These are phyloP conservation scores for Tenthredo distinguenda DNA, from an alignment of 2,888 invertebrate genomes.

Conservation along the genomic window DNA sequence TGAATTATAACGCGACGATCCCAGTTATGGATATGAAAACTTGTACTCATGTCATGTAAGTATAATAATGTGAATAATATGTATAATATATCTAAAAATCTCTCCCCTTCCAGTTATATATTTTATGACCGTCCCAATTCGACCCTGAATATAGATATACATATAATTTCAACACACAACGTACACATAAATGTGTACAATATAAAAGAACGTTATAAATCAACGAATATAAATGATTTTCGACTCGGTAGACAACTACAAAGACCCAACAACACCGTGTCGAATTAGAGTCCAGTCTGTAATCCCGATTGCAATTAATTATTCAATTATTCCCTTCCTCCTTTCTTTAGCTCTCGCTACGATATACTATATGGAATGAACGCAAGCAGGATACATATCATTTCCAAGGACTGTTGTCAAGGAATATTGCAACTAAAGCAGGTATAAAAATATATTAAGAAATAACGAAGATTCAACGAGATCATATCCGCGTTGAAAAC, in stretches of 20 bases:
- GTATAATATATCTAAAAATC: slow-evolving; percentile 7
- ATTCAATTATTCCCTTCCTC: neutral
- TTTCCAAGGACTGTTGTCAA: neutral
- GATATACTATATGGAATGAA: slow-evolving; percentile 36
- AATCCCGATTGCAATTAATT: neutral
- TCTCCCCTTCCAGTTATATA: neutral
- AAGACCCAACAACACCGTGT: neutral
- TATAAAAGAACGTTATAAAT: neutral
- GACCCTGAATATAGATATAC: neutral
- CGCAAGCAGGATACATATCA: neutral
- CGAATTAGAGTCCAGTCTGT: neutral
- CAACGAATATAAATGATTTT: neutral
- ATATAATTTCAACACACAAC: neutral
- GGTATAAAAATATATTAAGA: neutral
- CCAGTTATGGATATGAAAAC: slow-evolving; percentile 11
- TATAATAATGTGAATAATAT: neutral
- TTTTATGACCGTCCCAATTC: neutral
- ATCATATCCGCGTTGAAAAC: neutral
- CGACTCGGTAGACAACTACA: neutral
- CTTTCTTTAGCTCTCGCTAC: neutral
- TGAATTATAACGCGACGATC: neutral
- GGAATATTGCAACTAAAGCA: neutral
- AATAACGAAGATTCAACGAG: neutral
- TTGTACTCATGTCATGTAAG: neutral
- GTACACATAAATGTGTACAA: neutral